Conservation (phyloP, 2,888 invertebrate species). For the Apamea anceps region DNA sequence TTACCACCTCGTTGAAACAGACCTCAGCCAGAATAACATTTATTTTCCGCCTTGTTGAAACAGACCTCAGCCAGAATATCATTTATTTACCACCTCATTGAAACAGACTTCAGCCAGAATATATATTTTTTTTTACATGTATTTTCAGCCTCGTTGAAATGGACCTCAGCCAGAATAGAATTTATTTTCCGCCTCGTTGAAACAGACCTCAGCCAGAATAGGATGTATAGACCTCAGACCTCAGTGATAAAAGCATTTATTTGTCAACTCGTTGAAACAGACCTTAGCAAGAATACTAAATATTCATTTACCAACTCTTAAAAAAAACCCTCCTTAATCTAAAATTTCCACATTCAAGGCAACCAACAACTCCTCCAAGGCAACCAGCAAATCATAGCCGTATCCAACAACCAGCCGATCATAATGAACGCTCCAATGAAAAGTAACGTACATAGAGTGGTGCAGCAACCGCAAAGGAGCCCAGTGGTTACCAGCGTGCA, state of each 20-base stretch:
- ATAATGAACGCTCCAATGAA: slow-evolving; percentile 84
- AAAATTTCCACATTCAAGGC: slow-evolving; percentile 53
- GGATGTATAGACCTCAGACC: not conserved
- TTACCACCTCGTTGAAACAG: too few species aligned
- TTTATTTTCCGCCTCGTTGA: too few species aligned
- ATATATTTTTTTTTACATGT: too few species aligned
- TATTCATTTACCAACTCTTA: not conserved
- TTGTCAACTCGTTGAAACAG: not conserved
- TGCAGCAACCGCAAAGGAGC: slow-evolving; percentile 79
- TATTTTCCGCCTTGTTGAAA: too few species aligned
- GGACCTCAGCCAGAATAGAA: too few species aligned
- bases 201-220: not conserved
- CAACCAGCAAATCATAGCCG: slow-evolving; percentile 83
- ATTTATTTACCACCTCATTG: too few species aligned
- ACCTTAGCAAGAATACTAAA: not conserved
- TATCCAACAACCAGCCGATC: slow-evolving; percentile 85
- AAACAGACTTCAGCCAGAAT: too few species aligned
- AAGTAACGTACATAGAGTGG: slow-evolving; percentile 79
- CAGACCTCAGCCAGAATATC: too few species aligned
- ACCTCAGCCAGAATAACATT: too few species aligned
- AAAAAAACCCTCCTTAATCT: not conserved
- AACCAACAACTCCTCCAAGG: slow-evolving; percentile 80
- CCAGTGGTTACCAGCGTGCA: slow-evolving; percentile 74
- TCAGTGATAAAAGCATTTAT: not conserved
- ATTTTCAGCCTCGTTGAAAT: too few species aligned